Conservation (phyloP, 2,888 invertebrate genomes). For the Euspilapteryx auroguttella region DNA sequence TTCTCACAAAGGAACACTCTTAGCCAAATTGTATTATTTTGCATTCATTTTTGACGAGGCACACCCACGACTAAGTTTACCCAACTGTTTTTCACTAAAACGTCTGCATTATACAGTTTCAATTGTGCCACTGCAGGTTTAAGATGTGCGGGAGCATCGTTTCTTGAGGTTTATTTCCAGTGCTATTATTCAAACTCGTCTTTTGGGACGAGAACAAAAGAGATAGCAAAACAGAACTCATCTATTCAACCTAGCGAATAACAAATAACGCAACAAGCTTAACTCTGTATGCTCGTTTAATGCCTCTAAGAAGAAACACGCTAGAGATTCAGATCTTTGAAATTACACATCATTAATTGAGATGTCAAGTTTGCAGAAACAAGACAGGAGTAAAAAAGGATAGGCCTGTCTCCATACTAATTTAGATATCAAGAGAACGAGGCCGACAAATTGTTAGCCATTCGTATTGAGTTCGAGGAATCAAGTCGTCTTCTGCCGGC, state of each 20-base stretch:
- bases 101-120: too few species aligned
- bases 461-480: constrained; percentile 39
- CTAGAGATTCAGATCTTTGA: constrained; percentile 40
- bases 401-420: constrained; percentile 46
- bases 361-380: constrained; percentile 31
- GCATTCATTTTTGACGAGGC: constrained; percentile 54
- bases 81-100: constrained; percentile 15
- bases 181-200: too few species aligned
- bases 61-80: constrained; percentile 18
- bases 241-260: too few species aligned
- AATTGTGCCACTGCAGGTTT: too few species aligned
- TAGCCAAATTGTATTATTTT: constrained; percentile 57
- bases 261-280: constrained; percentile 9
- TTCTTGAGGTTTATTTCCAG: too few species aligned
- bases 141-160: too few species aligned
- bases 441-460: constrained; percentile 46
- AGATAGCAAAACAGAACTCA: too few species aligned
- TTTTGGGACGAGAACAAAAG: too few species aligned
- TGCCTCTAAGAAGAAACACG: constrained; percentile 24
- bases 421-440: constrained; percentile 51
- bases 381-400: constrained; percentile 19
- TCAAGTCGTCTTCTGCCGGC: constrained; percentile 22
- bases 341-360: constrained; percentile 51
- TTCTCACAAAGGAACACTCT: constrained; percentile 25
- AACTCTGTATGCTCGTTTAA: constrained; percentile 8